Evolutionary conservation across 2,113 vertebrate genomes (phyloP).

Genomic region (Tamias sibiricus): DNA sequence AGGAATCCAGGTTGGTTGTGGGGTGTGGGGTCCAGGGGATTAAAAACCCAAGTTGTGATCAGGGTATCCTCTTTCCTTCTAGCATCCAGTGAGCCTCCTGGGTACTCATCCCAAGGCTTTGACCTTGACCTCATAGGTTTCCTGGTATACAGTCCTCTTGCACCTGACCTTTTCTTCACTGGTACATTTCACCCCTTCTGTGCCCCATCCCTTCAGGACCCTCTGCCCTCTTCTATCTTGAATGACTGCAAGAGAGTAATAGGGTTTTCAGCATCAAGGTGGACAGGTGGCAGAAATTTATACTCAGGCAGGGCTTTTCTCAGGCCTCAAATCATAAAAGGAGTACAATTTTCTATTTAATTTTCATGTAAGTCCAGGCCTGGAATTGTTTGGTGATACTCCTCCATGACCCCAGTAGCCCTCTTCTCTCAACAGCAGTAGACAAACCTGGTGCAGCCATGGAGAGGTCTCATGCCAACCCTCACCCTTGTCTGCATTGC

Average conservation of each 20-base stretch:
- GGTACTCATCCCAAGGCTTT: neutral
- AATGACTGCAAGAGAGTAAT: neutral
- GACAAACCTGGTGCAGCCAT: too few relatives aligned
- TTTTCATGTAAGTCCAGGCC: neutral
- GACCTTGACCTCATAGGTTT: neutral
- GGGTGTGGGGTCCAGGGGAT: neutral
- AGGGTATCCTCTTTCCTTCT: neutral
- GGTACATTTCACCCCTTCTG: neutral
- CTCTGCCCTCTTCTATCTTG: neutral
- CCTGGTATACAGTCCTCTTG: neutral
- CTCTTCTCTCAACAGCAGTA: too few relatives aligned
- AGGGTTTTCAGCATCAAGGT: neutral
- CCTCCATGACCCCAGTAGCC: neutral
- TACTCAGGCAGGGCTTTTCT: neutral
- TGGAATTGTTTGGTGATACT: neutral
- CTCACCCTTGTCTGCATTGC: neutral
- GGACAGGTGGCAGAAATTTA: neutral
- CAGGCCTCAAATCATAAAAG: neutral
- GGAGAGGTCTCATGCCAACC: neutral
- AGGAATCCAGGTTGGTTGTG: conserved; percentile 62
- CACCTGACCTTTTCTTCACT: neutral
- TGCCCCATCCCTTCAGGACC: too few relatives aligned
- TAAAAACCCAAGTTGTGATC: neutral
- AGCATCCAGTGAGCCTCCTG: neutral
- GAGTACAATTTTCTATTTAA: neutral